Evolutionary conservation across 23 tunicate species (phyloP).

Genomic region (Corella eumyota): DNA sequence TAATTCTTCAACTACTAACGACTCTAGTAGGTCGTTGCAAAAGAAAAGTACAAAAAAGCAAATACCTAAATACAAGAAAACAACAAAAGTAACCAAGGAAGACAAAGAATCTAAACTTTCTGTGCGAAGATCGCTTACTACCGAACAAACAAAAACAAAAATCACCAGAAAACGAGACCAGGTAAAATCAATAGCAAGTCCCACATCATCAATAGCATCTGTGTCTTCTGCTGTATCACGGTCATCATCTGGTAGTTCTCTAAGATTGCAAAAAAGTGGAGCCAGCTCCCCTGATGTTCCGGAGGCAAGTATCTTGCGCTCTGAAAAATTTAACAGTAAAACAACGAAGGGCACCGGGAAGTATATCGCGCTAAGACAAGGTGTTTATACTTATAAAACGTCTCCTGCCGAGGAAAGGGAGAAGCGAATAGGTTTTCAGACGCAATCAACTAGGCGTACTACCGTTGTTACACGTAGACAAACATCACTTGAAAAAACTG

Average conservation of each 20-base stretch:
- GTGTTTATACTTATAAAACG: conserved; percentile 72
- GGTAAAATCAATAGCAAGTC: conserved; percentile 4
- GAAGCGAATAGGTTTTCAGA: conserved; percentile 1
- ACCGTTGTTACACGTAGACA: conserved; percentile 2
- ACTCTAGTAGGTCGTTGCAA: too few species aligned
- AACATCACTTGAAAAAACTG: conserved; percentile 2
- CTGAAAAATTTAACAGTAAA: conserved; percentile 22
- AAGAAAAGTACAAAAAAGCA: too few species aligned
- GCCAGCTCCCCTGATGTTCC: conserved; percentile 52
- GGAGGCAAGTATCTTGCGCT: conserved; percentile 26
- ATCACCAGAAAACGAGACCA: neutral
- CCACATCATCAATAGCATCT: too few species aligned
- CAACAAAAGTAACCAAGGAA: conserved; percentile 8
- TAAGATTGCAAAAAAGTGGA: conserved; percentile 27
- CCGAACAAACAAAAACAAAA: neutral
- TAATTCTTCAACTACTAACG: too few species aligned
- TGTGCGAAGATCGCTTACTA: conserved; percentile 10
- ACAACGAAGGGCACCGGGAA: conserved; percentile 19
- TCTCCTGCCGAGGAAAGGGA: conserved; percentile 58
- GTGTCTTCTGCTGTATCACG: conserved; percentile 55
- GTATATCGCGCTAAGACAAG: conserved; percentile 65
- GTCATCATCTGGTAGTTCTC: conserved; percentile 55
- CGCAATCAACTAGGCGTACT: neutral
- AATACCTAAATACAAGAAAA: too few species aligned
- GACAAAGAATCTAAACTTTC: conserved; percentile 31